These are phyloP conservation scores for Stegastes partitus DNA, from an alignment of 2,113 vertebrate species.

Conservation along the genomic window DNA sequence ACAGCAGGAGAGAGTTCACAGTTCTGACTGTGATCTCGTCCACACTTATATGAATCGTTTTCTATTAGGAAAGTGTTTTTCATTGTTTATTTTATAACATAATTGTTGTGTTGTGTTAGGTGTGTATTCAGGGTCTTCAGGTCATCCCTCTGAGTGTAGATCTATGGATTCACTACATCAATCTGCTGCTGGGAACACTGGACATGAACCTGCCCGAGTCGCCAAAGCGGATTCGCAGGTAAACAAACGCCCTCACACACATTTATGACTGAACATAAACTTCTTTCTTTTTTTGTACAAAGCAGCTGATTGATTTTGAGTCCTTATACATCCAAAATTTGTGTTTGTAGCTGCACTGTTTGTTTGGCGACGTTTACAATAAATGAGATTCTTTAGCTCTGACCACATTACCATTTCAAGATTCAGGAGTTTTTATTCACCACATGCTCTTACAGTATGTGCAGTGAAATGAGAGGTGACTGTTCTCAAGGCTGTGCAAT, in stretches of 20 bases:
- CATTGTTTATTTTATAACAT: neutral
- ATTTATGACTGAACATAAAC: too few species aligned
- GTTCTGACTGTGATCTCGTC: neutral
- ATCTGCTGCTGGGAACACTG: slow-evolving; percentile 85
- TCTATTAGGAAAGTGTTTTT: neutral
- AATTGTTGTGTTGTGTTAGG: slow-evolving; percentile 71
- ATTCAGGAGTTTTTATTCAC: too few species aligned
- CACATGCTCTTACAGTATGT: too few species aligned
- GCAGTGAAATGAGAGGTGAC: too few species aligned
- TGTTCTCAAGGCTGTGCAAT: too few species aligned
- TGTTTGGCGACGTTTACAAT: too few species aligned
- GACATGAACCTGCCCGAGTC: slow-evolving; percentile 87
- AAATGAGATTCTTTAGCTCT: too few species aligned
- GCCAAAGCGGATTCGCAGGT: slow-evolving; percentile 85
- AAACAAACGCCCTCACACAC: neutral
- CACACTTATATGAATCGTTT: neutral
- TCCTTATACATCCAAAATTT: too few species aligned
- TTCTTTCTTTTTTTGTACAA: too few species aligned
- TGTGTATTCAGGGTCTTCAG: slow-evolving; percentile 86
- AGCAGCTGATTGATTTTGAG: too few species aligned
- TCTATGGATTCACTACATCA: slow-evolving; percentile 91
- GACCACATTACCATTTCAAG: too few species aligned
- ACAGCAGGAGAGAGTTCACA: neutral
- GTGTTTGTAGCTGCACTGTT: too few species aligned
- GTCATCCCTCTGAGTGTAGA: slow-evolving; percentile 89